phyloP scores from a whole-genome alignment of 2,113 vertebrate species.

The Oryzias melastigma region DNA sequence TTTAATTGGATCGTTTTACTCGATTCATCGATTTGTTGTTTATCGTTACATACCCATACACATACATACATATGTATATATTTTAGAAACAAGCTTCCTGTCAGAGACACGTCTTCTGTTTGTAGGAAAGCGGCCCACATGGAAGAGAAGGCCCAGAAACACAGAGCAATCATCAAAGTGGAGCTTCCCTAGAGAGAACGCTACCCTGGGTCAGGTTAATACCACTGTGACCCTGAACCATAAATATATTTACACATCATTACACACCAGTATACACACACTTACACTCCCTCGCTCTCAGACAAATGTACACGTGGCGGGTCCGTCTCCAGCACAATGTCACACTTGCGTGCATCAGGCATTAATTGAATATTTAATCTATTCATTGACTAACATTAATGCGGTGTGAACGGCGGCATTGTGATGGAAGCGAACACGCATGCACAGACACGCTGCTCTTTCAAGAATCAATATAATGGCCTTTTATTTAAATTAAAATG shows the following conservation, averaged over 20 bases:
- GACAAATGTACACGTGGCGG: slow-evolving; percentile 13
- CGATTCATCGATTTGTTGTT: too few species aligned
- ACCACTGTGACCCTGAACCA: slow-evolving; percentile 69
- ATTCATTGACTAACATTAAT: slow-evolving; percentile 65
- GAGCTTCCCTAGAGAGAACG: slow-evolving; percentile 54
- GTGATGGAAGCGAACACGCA: slow-evolving; percentile 51
- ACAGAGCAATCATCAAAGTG: slow-evolving; percentile 49
- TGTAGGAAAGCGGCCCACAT: not conserved
- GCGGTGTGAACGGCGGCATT: slow-evolving; percentile 43
- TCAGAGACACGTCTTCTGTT: slow-evolving; percentile 18
- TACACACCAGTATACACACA: slow-evolving; percentile 63
- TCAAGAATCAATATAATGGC: slow-evolving; percentile 60
- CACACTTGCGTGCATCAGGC: slow-evolving; percentile 24
- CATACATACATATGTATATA: too few species aligned
- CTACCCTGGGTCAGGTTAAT: slow-evolving; percentile 67
- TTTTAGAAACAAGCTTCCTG: slow-evolving; percentile 9
- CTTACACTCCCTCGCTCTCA: slow-evolving; percentile 15
- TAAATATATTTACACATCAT: slow-evolving; percentile 80
- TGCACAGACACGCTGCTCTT: slow-evolving; percentile 15
- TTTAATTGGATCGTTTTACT: too few species aligned
- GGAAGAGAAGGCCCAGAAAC: slow-evolving; percentile 24
- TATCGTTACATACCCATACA: too few species aligned
- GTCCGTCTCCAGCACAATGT: slow-evolving; percentile 12
- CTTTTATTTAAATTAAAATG: slow-evolving; percentile 60
- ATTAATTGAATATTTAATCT: slow-evolving; percentile 68